Evolutionary conservation across 2,888 invertebrate species (phyloP), one percentile per base, ranked within the genome.

Genomic region (Conchocele bisecta): DNA sequence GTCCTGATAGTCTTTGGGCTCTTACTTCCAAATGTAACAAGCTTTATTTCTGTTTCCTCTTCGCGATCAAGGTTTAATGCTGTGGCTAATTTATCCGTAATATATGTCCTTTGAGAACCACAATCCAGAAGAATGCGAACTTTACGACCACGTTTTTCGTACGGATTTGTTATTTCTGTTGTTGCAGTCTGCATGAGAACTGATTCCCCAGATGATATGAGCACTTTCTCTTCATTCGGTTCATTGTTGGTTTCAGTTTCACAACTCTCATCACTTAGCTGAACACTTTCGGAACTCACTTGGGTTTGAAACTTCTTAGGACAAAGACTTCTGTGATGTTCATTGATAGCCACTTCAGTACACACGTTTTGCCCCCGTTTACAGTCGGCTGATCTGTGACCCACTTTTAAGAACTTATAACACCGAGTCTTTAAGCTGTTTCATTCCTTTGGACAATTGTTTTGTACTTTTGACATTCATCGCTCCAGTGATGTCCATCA

Each of bases 1-100:
- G 53, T 58, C n/a, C 28, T 46, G 22, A 59, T 39, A 22, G 24
- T 33, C 26, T 46, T 64, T 42, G 58, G 29, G 20, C 22, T 42
- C 13, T 29, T 20, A 33, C 44, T 59, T 39, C 65, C 71, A 54
- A 59, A 71, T 29, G 67, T 67, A 13, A 51, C 28, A 9, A 64
- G 15, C 24, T 56, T 22, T 24, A 64, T 54, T 22, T 64, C 24
- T 35, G 50, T 39, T 33, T 41, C 54, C 17, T 50, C 44, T 42
- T 53, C 42, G 15, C 17, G 7, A n/a, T 41, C 35, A 7, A 61
- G 28, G 15, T 28, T 22, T 11, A 61, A 26, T 11, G 41, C 44
- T 11, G 33, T 31, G 15, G 64, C 54, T 17, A 56, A 22, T 26
- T 26, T 15, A 46, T 64, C 54, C 17, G 64, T 53, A 17, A 64